Evolutionary conservation across 1,140 invertebrate species (phyloP).

Genomic region (Drosophila sucinea): DNA sequence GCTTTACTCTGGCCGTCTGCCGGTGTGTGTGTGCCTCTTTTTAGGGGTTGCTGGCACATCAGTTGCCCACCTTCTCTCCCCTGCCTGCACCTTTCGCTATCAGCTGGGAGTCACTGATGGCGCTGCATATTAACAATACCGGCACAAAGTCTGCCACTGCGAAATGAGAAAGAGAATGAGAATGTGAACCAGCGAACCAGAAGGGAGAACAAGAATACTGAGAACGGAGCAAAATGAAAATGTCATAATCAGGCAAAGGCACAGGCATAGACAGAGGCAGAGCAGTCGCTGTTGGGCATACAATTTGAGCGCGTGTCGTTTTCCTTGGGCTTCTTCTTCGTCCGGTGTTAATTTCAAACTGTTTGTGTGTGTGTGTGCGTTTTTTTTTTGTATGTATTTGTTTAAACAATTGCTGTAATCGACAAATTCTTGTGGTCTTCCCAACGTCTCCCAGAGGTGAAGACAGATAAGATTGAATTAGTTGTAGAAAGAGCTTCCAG

Average conservation of each 20-base stretch:
- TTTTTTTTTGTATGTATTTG: not conserved
- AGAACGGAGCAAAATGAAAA: constrained; percentile 12
- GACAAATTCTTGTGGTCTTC: constrained; percentile 5
- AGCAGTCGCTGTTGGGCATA: constrained; percentile 11
- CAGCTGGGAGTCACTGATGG: not conserved
- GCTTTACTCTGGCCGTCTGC: constrained; percentile 4
- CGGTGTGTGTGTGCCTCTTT: constrained; percentile 25
- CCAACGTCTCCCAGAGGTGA: not conserved
- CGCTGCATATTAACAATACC: constrained; percentile 14
- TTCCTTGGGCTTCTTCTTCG: constrained; percentile 9
- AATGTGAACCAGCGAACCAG: not conserved
- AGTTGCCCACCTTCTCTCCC: not conserved
- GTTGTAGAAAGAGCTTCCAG: constrained; percentile 5
- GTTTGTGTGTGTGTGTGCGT: not conserved
- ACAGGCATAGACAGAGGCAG: constrained; percentile 3
- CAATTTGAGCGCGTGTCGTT: constrained; percentile 14
- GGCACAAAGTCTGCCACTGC: not conserved
- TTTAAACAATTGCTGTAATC: not conserved
- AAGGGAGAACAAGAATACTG: constrained; percentile 5
- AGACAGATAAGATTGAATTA: constrained; percentile 2
- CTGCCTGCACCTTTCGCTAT: not conserved
- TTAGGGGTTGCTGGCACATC: constrained; percentile 41
- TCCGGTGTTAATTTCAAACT: not conserved
- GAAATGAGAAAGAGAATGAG: not conserved
- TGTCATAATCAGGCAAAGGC: constrained; percentile 19